Evolutionary conservation across 1,140 invertebrate genomes (phyloP).

Genomic region (Rhyzopertha dominica): DNA sequence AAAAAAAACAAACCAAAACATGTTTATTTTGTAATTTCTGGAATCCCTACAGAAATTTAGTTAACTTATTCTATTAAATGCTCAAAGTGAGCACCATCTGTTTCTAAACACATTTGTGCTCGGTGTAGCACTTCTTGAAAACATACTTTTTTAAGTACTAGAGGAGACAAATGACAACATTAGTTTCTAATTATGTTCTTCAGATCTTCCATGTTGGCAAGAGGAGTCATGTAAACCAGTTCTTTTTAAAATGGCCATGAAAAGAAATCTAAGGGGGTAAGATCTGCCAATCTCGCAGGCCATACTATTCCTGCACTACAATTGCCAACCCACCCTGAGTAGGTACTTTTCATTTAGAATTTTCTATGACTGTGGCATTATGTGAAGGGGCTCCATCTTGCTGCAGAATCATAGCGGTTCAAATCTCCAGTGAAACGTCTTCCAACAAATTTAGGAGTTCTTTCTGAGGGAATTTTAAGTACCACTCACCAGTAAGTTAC

Average conservation of each 20-base stretch:
- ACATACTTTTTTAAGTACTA: background rate
- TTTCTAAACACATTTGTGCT: conserved; percentile 1
- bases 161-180: conserved; percentile 1
- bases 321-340: conserved; percentile 2
- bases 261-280: conserved; percentile 3
- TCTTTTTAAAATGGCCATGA: conserved; percentile 6
- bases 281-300: conserved; percentile 1
- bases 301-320: conserved; percentile 1
- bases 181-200: no score
- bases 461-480: conserved; percentile 1
- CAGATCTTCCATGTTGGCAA: background rate
- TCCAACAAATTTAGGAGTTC: conserved; percentile 3
- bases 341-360: conserved; percentile 1
- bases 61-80: conserved; percentile 2
- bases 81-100: conserved; percentile 2
- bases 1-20: conserved; percentile 4
- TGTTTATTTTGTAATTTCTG: conserved; percentile 3
- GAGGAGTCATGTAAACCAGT: background rate
- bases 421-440: no score
- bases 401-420: no score
- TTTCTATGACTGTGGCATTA: conserved; percentile 1
- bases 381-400: conserved; percentile 1
- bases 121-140: conserved; percentile 1
- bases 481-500: conserved; percentile 1
- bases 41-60: conserved; percentile 1